phyloP scores from a whole-genome alignment of 64 coral and sea anemone genomes.

The Montipora cactus region DNA sequence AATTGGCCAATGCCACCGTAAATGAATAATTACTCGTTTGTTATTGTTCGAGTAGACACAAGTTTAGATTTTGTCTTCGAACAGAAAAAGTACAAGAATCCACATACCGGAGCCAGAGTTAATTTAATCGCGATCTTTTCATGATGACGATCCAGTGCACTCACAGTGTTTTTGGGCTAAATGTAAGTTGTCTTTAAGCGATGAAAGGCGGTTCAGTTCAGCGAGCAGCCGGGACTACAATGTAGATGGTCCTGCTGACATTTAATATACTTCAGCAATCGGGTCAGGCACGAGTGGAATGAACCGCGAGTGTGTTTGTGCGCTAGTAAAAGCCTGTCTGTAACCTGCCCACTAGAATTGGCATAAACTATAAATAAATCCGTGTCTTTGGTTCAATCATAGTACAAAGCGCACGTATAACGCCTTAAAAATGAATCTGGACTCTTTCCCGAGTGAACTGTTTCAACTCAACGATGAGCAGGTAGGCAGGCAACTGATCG shows the following conservation, averaged over 20 bases:
- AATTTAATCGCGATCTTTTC: background rate
- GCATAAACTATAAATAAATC: conserved; percentile 51
- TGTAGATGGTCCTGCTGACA: conserved; percentile 34
- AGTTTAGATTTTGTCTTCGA: background rate
- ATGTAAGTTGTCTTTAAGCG: conserved; percentile 14
- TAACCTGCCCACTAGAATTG: conserved; percentile 65
- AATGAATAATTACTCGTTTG: background rate
- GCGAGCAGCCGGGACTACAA: background rate
- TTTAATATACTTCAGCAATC: conserved; percentile 64
- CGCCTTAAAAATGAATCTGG: background rate
- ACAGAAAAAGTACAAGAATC: background rate
- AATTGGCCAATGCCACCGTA: background rate
- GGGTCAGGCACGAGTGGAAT: conserved; percentile 80
- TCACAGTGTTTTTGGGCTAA: conserved; percentile 8
- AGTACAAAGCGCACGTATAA: background rate
- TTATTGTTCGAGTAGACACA: background rate
- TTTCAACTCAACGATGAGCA: conserved; percentile 25
- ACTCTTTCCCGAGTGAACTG: background rate
- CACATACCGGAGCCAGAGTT: background rate
- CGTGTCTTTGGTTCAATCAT: conserved; percentile 24
- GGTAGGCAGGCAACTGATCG: background rate
- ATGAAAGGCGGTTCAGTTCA: conserved; percentile 34
- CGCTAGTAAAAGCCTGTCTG: conserved; percentile 59
- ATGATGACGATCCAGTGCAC: background rate
- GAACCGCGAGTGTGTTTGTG: conserved; percentile 15